Conservation (phyloP, 2,888 invertebrate species). For the Pristionchus entomophagus region DNA sequence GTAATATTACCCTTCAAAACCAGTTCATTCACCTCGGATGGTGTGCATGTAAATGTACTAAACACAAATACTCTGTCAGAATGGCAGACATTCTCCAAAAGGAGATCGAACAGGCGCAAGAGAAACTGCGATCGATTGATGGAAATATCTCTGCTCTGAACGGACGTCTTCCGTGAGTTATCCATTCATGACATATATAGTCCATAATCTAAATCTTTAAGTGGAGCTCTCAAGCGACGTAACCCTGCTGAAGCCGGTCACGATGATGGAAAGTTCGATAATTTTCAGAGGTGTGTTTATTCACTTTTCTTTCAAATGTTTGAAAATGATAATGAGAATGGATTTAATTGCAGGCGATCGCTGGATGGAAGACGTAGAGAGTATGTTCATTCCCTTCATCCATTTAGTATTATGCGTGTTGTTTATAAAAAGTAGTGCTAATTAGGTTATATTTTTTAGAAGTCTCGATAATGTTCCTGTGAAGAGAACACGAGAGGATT, state of each 20-base stretch:
- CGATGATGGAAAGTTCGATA: constrained; percentile 19
- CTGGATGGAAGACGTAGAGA: constrained; percentile 37
- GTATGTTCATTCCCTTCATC: neutral
- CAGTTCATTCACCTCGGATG: too few relatives aligned
- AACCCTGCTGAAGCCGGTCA: neutral
- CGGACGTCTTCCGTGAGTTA: constrained; percentile 30
- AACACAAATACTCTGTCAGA: neutral
- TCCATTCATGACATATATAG: neutral
- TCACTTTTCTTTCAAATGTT: neutral
- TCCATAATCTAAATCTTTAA: neutral
- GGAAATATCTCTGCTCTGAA: constrained; percentile 37
- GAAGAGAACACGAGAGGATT: constrained; percentile 36
- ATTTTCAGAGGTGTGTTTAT: neutral
- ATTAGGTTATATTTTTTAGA: neutral
- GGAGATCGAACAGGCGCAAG: constrained; percentile 48
- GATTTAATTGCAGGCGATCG: neutral
- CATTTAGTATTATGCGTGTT: neutral
- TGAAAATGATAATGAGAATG: neutral
- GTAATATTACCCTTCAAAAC: too few relatives aligned
- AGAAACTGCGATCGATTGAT: constrained; percentile 49
- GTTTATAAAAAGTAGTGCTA: neutral
- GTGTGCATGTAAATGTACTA: too few relatives aligned
- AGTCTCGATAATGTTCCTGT: constrained; percentile 19
- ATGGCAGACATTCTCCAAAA: constrained; percentile 50
- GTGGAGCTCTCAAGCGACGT: constrained; percentile 34